phyloP scores from a whole-genome alignment of 2,113 vertebrate genomes.

The Hylia prasina region DNA sequence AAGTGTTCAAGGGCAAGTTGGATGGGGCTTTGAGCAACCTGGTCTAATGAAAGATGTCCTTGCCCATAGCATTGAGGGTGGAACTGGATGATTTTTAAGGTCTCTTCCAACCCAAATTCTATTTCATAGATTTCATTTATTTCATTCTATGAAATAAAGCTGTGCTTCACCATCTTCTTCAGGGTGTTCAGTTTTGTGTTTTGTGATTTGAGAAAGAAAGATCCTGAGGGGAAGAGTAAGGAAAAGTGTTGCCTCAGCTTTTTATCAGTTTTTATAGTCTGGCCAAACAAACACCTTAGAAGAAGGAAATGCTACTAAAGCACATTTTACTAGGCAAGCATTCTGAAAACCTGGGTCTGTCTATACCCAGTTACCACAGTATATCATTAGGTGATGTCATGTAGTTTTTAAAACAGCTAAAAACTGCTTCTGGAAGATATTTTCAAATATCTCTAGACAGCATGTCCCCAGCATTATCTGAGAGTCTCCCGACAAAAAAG shows the following conservation, averaged over 20 bases:
- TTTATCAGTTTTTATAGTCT: not conserved
- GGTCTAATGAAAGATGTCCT: not conserved
- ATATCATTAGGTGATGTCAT: not conserved
- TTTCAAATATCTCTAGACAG: not conserved
- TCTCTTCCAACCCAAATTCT: not conserved
- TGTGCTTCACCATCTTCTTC: not conserved
- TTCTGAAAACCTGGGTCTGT: not conserved
- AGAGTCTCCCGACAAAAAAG: not conserved
- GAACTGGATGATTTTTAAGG: not conserved
- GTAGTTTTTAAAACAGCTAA: not conserved
- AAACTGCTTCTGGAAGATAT: not conserved
- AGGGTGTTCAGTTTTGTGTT: not conserved
- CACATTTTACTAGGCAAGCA: not conserved
- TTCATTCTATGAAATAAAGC: not conserved
- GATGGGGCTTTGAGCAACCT: not conserved
- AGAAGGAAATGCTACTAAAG: not conserved
- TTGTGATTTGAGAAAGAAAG: not conserved
- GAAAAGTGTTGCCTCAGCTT: not conserved
- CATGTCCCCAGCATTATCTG: not conserved
- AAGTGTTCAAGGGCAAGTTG: not conserved
- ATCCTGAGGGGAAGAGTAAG: not conserved
- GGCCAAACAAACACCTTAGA: not conserved
- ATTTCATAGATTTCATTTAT: too few relatives aligned
- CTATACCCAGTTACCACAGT: not conserved
- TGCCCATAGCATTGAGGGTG: not conserved